Conservation (phyloP, 2,797 vertebrate species). For the Amblyraja radiata region DNA sequence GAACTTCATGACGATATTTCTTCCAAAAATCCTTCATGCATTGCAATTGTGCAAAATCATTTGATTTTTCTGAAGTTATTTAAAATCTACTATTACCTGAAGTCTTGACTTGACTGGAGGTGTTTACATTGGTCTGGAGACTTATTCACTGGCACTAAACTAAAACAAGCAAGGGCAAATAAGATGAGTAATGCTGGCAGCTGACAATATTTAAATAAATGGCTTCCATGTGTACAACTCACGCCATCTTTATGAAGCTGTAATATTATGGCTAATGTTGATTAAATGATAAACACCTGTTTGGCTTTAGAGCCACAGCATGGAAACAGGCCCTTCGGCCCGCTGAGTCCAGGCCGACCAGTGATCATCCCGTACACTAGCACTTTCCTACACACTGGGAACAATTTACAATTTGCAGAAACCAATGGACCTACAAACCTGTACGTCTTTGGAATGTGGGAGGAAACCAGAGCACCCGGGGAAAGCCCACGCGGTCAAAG, state of each 20-base stretch:
- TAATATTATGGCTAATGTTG: neutral
- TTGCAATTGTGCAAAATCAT: neutral
- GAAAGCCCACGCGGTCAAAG: too few species aligned
- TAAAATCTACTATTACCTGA: neutral
- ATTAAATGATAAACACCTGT: neutral
- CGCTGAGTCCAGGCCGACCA: too few species aligned
- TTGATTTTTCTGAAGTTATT: neutral
- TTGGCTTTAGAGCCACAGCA: too few species aligned
- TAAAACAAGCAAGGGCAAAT: neutral
- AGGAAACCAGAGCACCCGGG: too few species aligned
- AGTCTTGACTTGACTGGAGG: neutral
- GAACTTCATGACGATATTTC: neutral
- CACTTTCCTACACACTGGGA: too few species aligned
- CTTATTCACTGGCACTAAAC: neutral
- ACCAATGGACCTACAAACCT: too few species aligned
- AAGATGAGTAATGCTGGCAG: neutral
- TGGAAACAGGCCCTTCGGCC: too few species aligned
- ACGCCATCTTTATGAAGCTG: neutral
- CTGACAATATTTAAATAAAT: neutral
- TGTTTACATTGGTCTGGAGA: neutral
- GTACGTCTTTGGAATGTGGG: too few species aligned
- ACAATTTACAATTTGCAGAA: too few species aligned
- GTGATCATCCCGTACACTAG: too few species aligned
- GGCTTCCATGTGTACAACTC: neutral
- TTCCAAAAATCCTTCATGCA: neutral